Base-by-base conservation (phyloP, 92 coral and sea anemone species). In the Hydrozoanthus gracilis region DNA sequence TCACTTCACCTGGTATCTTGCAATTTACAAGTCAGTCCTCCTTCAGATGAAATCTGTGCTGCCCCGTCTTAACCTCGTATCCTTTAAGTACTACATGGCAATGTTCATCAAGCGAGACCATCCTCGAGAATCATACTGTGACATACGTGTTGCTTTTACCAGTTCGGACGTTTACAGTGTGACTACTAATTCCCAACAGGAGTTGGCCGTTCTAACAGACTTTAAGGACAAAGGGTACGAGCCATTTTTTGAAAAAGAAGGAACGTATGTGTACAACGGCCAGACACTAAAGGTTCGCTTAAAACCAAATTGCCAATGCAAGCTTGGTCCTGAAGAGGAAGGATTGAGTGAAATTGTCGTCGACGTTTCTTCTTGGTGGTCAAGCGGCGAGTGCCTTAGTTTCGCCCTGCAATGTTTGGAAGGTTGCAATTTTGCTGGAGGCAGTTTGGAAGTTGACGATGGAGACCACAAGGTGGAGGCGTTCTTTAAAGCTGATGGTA, bases 131-230 rank as follows among this genome's bases (percentile, higher is more conserved):
- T 4, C 15, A 0, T 44, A 13, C 51, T 71, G 76, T 44, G 76
- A 71, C 13, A 48, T 71, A 17, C 76, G 51, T 18, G n/a, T 71
- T 15, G 76, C 45, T 4, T 71, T 71, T 18, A 71, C 45, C 49
- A 71, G 76, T 18, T 71, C 76, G 4, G 76, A 71, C 6, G 45
- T 71, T 71, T 71, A 18, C 76, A 71, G 76, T 8, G 76, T 39
- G 76, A 5, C 69, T 9, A 62, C 7, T 3, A 15, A 62, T 62
- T 62, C 69, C 27, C 18, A n/a, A n/a, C 27, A 15, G 20, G 7
- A 18, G 52, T 48, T n/a, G 1, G 45, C 76, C 14, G 45, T 18
- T 44, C 76, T 11, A 9, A 44, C 76, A 71, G 15, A 35, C 1
- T 11, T 71, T 2, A 44, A 18, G 8, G 76, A 44, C 39, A 11